phyloP scores from a whole-genome alignment of 2,797 vertebrate genomes.

The Salarias fasciatus region DNA sequence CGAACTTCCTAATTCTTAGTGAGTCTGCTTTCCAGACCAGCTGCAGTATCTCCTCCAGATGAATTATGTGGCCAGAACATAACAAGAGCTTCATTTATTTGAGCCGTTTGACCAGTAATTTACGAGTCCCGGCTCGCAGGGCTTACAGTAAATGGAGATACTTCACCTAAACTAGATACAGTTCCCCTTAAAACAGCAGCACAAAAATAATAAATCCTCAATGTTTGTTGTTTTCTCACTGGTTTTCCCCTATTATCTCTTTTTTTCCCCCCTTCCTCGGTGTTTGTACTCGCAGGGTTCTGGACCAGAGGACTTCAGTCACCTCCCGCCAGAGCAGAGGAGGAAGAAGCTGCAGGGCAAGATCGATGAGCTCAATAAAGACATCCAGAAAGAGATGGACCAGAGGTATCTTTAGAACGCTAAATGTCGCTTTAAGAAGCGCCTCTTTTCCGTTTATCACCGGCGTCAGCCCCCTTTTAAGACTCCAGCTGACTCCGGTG shows the following conservation, averaged over 20 bases:
- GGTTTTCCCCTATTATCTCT: slow-evolving; percentile 1
- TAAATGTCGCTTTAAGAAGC: neutral
- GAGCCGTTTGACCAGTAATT: slow-evolving; percentile 4
- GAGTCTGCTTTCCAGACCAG: slow-evolving; percentile 36
- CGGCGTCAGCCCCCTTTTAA: no score
- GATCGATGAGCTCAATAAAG: slow-evolving; percentile 93
- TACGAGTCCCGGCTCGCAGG: slow-evolving; percentile 1
- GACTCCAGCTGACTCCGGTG: no score
- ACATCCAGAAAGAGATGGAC: slow-evolving; percentile 97
- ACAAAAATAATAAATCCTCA: neutral
- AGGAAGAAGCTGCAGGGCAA: slow-evolving; percentile 98
- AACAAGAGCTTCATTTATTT: slow-evolving; percentile 4
- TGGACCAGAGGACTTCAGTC: slow-evolving; percentile 96
- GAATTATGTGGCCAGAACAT: slow-evolving; percentile 6
- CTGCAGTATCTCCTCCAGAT: slow-evolving; percentile 61
- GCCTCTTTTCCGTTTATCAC: neutral
- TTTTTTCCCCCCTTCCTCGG: neutral
- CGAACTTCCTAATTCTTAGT: slow-evolving; percentile 27
- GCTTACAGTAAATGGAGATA: slow-evolving; percentile 41
- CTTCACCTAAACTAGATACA: slow-evolving; percentile 43
- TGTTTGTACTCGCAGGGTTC: slow-evolving; percentile 83
- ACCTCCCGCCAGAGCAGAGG: slow-evolving; percentile 96
- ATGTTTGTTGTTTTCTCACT: neutral
- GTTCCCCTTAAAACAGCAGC: slow-evolving; percentile 20
- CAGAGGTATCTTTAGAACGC: slow-evolving; percentile 84